Percentiles rank a stretch among this genome's conserved stretches.
Conservation (phyloP, 2,888 invertebrate species). For the Isoperla grammatica region DNA sequence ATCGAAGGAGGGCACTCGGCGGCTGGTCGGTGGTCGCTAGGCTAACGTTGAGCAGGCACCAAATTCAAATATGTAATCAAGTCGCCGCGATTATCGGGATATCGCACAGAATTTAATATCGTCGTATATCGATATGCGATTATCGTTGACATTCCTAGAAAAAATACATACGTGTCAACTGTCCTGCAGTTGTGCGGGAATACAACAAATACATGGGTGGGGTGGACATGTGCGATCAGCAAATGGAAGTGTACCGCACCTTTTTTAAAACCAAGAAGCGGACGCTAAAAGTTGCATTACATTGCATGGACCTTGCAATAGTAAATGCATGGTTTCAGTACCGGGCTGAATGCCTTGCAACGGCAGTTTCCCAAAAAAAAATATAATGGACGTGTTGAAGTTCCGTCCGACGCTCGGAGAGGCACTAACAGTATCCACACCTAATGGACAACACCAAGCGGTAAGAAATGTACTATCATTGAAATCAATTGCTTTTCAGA, state of each 20-base stretch:
- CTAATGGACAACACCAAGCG: neutral
- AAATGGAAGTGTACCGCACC: constrained; percentile 36
- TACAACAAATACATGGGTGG: constrained; percentile 38
- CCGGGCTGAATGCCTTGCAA: constrained; percentile 25
- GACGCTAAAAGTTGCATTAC: constrained; percentile 35
- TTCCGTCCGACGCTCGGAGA: constrained; percentile 1
- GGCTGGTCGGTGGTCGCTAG: too few relatives aligned
- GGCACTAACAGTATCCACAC: neutral
- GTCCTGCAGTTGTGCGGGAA: constrained; percentile 35
- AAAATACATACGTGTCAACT: constrained; percentile 30
- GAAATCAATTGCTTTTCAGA: too few relatives aligned
- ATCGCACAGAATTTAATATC: too few relatives aligned
- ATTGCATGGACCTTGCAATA: constrained; percentile 31
- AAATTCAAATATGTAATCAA: too few relatives aligned
- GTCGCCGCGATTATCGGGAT: too few relatives aligned
- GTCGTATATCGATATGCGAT: too few relatives aligned
- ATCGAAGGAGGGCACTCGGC: too few relatives aligned
- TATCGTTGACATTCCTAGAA: too few relatives aligned
- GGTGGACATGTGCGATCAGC: constrained; percentile 36
- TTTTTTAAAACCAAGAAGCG: constrained; percentile 37
- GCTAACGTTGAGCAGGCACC: too few relatives aligned
- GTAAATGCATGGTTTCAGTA: constrained; percentile 35
- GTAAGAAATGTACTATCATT: too few relatives aligned
- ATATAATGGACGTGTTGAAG: neutral
- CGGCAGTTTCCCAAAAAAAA: constrained; percentile 6